These are phyloP conservation scores for Scomber colias DNA, from an alignment of 2,113 vertebrate species.

Conservation along the genomic window DNA sequence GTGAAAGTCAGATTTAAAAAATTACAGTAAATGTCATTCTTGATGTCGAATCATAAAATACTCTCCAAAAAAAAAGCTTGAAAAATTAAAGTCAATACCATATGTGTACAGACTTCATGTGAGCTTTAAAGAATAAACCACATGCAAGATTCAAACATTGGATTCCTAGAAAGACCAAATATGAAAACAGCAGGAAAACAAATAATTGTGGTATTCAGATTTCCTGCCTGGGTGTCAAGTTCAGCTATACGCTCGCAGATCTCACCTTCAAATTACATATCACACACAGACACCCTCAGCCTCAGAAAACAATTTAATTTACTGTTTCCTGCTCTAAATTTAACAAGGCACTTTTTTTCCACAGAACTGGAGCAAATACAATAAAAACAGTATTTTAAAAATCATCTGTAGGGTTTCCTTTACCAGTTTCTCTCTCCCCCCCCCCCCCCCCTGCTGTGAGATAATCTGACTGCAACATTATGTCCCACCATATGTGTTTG, in stretches of 20 bases:
- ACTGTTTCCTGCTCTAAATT: slow-evolving; percentile 7
- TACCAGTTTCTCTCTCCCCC: not conserved
- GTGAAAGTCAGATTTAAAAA: too few relatives aligned
- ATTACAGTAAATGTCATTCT: too few relatives aligned
- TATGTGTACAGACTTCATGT: not conserved
- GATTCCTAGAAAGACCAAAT: not conserved
- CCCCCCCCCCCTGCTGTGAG: slow-evolving; percentile 33
- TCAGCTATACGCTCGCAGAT: slow-evolving; percentile 1
- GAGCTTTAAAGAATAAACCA: too few relatives aligned
- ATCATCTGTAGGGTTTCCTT: slow-evolving; percentile 49
- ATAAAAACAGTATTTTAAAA: slow-evolving; percentile 43
- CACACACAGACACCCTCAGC: slow-evolving; percentile 31
- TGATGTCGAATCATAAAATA: too few relatives aligned
- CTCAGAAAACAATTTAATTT: slow-evolving; percentile 43
- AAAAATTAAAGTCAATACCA: too few relatives aligned
- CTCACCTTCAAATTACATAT: slow-evolving; percentile 52
- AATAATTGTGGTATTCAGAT: not conserved
- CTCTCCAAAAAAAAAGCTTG: too few relatives aligned
- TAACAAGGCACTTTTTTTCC: not conserved
- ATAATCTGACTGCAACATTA: slow-evolving; percentile 55
- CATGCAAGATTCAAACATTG: not conserved
- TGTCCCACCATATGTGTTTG: slow-evolving; percentile 76
- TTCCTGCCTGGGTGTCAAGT: not conserved
- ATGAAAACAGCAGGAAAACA: not conserved
- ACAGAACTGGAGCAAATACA: slow-evolving; percentile 43